phyloP scores from a whole-genome alignment of 2,113 vertebrate species.

The Hippocampus guttulatus region DNA sequence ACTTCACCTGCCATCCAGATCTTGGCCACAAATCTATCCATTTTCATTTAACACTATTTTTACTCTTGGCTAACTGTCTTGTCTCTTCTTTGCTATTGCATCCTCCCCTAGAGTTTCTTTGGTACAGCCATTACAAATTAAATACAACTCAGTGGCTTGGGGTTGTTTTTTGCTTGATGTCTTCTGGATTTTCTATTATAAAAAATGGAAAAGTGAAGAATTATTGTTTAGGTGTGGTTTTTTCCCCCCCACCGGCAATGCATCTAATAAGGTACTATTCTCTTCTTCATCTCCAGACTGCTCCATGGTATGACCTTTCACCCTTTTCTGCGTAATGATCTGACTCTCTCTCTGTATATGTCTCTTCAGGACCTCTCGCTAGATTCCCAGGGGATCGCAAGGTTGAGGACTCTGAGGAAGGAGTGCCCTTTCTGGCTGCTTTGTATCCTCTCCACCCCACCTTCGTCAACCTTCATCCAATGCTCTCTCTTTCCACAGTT shows the following conservation, averaged over 20 bases:
- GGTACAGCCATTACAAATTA: no score
- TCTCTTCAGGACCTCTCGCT: slow-evolving; percentile 23
- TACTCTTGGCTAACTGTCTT: no score
- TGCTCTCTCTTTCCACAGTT: neutral
- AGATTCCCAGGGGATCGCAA: slow-evolving; percentile 37
- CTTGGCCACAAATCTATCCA: no score
- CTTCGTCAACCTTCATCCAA: slow-evolving; percentile 16
- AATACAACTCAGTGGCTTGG: no score
- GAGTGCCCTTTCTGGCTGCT: slow-evolving; percentile 24
- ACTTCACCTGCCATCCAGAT: no score
- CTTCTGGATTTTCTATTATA: neutral
- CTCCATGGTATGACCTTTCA: slow-evolving; percentile 34
- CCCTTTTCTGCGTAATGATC: slow-evolving; percentile 51
- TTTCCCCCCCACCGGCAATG: neutral
- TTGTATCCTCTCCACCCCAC: slow-evolving; percentile 53
- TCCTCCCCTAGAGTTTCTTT: no score
- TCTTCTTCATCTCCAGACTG: slow-evolving; percentile 8
- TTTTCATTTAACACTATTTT: no score
- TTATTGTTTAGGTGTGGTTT: neutral
- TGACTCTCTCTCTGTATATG: slow-evolving; percentile 25
- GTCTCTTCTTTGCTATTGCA: no score
- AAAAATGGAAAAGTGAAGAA: neutral
- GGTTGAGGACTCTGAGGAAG: slow-evolving; percentile 28
- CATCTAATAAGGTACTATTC: neutral
- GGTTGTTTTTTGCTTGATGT: neutral